Evolutionary conservation across 2,797 vertebrate species (phyloP), one percentile per base, ranked within the genome.

Genomic region (Pristis pectinata): DNA sequence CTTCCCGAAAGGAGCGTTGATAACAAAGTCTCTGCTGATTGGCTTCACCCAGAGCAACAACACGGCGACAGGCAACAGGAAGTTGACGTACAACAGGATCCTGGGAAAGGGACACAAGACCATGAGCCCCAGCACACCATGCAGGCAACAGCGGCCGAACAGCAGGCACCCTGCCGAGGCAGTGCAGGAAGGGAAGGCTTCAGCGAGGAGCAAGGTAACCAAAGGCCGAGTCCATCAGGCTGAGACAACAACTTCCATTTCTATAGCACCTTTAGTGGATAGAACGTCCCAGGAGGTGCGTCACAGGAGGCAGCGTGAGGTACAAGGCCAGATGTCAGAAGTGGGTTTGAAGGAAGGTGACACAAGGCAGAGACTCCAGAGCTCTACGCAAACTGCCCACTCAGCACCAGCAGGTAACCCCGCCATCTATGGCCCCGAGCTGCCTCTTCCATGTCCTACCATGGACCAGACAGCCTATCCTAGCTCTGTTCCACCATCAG

Each of bases 41-140:
- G 99, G 99, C 96, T 98, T 98, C 91, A 98, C 96, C 99, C 99
- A 99, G 93, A 99, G 95, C 95, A 98, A 95, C 95, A 99, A 94
- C 79, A 98, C 96, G 0, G 98, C 93, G 94, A 99, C 96, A 0
- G 99, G 99, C 0, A 98, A 98, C 94, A 99, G 95, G 96, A 99
- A 99, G 95, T 98, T 98, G 93, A 96, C 53, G n/a, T 99, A 98
- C 72, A 99, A 97, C 87, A 99, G 96, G 95, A 98, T 95, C 97
- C 99, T 99, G 95, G 0, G 3, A 94, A 6, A 49, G 17, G 95
- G 24, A 94, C 67, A 95, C 80, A 77, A 67, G 3, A 64, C 19
- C n/a, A 61, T 10, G 49, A 49, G 49, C 49, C 49, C 49, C 49
- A 30, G 24, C 24, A 30, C 9, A 3, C 22, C 80, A 83, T 27